phyloP scores from a whole-genome alignment of 1,140 invertebrate genomes.

The Saccostrea echinata region DNA sequence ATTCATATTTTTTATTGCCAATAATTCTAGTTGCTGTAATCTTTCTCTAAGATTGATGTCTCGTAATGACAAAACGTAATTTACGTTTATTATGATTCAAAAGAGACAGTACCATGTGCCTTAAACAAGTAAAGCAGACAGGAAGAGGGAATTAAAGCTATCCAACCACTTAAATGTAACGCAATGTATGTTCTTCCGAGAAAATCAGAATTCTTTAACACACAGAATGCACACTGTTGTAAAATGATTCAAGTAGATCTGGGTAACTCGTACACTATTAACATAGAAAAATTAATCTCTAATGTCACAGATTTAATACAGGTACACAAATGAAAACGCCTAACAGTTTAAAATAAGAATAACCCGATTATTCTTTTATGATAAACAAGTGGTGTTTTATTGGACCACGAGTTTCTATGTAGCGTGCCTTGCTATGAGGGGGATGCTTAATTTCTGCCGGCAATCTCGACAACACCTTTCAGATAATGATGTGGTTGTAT shows the following conservation, averaged over 20 bases:
- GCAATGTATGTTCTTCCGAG: no score
- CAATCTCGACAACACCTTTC: not conserved
- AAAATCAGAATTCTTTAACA: no score
- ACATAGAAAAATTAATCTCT: not conserved
- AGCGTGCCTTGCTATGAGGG: not conserved
- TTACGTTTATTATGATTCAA: no score
- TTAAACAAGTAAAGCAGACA: no score
- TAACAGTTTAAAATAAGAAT: slow-evolving; percentile 9
- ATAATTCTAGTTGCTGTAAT: no score
- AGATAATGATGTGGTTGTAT: slow-evolving; percentile 2
- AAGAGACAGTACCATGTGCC: no score
- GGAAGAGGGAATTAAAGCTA: no score
- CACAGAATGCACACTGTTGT: not conserved
- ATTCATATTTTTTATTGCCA: no score
- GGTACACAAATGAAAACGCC: not conserved
- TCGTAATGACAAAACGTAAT: no score
- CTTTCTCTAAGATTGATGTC: no score
- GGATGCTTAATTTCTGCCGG: not conserved
- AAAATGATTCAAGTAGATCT: not conserved
- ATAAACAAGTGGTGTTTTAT: not conserved
- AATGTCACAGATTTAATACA: not conserved
- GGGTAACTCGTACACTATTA: not conserved
- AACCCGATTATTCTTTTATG: not conserved
- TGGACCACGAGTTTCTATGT: not conserved
- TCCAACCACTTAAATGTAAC: no score